Evolutionary conservation across 2,113 vertebrate species (phyloP), one percentile per base, ranked within the genome.

Genomic region (Apteryx mantelli): DNA sequence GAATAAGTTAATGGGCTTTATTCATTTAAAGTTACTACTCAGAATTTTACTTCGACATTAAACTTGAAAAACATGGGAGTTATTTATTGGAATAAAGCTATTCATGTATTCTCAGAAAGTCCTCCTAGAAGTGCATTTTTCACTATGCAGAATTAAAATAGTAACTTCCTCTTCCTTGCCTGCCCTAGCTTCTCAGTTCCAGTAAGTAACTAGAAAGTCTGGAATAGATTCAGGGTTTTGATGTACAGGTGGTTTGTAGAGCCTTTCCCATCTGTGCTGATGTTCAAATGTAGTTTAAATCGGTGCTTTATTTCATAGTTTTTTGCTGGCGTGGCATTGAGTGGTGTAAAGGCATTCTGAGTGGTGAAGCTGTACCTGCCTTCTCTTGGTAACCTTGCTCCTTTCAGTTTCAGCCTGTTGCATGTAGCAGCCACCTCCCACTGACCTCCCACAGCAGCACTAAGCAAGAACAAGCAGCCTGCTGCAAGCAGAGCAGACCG

Each of bases 301-400:
- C 18, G 30, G 22, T 6, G 0, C 19, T 56, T 15, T 15, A 24
- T 61, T 61, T 3, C 25, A 4, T 13, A 10, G 71, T 25, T 38
- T 15, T 36, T 50, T 70, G 48, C 38, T 25, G 69, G 21, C 3
- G 2, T 0, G 5, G 48, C n/a, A 3, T 2, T 2, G 61, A 30
- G 60, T 11, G 11, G 26, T 7, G 38, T 4, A 24, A 16, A 56
- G 55, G 55, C 28, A 48, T 19, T 1, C 28, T 24, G 4, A 10
- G 38, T 5, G 38, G 48, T 1, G 17, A 26, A 6, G 58, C 19
- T 7, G 30, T 28, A 11, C 64, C 55, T 26, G 5, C 8, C 46
- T 7, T 7, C 28, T 18, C 32, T 2, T 6, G 15, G 32, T 32
- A 7, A 5, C n/a, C 26, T 17, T 2, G 19, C 68, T 56, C 34